Evolutionary conservation across 2,888 invertebrate genomes (phyloP).

Genomic region (Thalpophila matura): DNA sequence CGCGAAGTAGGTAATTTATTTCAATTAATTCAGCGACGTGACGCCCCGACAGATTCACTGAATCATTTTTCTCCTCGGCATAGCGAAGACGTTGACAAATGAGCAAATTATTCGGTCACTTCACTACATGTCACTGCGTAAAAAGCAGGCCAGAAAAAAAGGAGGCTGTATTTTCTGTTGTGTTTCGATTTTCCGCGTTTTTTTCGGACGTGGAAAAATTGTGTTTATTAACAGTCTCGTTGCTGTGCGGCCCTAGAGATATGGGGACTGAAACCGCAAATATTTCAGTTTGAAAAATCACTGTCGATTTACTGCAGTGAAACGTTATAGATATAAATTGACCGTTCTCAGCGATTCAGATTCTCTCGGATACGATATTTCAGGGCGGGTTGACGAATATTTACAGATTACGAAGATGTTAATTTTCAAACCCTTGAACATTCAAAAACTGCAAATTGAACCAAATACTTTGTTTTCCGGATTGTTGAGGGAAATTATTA

Average conservation of each 20-base stretch:
- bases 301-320: conserved; percentile 82
- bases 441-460: conserved; percentile 47
- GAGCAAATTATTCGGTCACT: conserved; percentile 87
- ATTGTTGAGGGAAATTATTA: conserved; percentile 34
- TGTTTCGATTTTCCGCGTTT: conserved; percentile 63
- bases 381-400: conserved; percentile 56
- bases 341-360: conserved; percentile 70
- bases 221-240: conserved; percentile 78
- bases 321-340: conserved; percentile 83
- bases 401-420: conserved; percentile 63
- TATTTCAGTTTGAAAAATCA: conserved; percentile 84
- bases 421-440: conserved; percentile 44
- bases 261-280: conserved; percentile 78
- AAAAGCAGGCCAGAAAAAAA: conserved; percentile 63
- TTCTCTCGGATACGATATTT: conserved; percentile 66
- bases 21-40: conserved; percentile 87
- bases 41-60: conserved; percentile 85
- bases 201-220: conserved; percentile 69
- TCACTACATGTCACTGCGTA: conserved; percentile 75
- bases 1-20: conserved; percentile 83
- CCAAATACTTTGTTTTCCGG: conserved; percentile 27
- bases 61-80: conserved; percentile 87
- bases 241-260: conserved; percentile 72
- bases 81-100: conserved; percentile 87
- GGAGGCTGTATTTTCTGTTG: conserved; percentile 56